These are phyloP conservation scores for Nerophis lumbriciformis DNA, from an alignment of 2,113 vertebrate species.

Conservation along the genomic window DNA sequence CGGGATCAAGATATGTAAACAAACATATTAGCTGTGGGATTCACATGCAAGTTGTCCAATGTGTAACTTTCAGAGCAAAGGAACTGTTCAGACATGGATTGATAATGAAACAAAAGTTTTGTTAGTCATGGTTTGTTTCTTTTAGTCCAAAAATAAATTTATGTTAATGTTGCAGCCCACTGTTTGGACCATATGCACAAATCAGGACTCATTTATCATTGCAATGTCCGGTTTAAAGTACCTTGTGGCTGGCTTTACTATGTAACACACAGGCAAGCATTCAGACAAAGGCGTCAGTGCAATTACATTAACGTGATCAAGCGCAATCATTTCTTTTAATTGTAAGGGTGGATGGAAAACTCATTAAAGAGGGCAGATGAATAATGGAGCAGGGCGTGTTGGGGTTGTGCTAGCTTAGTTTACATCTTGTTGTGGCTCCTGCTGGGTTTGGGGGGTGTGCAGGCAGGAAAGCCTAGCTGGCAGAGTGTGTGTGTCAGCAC, in stretches of 20 bases:
- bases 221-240: constrained; percentile 5
- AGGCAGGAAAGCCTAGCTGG: constrained; percentile 4
- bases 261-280: constrained; percentile 4
- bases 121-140: too few relatives aligned
- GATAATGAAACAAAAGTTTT: background rate
- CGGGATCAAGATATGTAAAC: constrained; percentile 68
- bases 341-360: constrained; percentile 71
- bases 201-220: constrained; percentile 17
- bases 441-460: background rate
- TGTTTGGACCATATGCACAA: constrained; percentile 8
- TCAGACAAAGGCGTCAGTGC: constrained; percentile 1
- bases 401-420: constrained; percentile 63
- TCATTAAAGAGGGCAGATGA: constrained; percentile 69
- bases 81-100: background rate
- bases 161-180: background rate
- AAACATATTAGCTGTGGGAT: constrained; percentile 64
- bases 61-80: too few relatives aligned
- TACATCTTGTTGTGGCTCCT: constrained; percentile 57
- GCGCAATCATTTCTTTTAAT: constrained; percentile 49
- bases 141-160: background rate
- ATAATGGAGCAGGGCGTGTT: constrained; percentile 68
- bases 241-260: background rate
- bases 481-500: constrained; percentile 30
- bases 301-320: constrained; percentile 47
- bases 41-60: constrained; percentile 27